Evolutionary conservation across 2,113 vertebrate species (phyloP), one percentile per base, ranked within the genome.

Genomic region (Strix aluco): DNA sequence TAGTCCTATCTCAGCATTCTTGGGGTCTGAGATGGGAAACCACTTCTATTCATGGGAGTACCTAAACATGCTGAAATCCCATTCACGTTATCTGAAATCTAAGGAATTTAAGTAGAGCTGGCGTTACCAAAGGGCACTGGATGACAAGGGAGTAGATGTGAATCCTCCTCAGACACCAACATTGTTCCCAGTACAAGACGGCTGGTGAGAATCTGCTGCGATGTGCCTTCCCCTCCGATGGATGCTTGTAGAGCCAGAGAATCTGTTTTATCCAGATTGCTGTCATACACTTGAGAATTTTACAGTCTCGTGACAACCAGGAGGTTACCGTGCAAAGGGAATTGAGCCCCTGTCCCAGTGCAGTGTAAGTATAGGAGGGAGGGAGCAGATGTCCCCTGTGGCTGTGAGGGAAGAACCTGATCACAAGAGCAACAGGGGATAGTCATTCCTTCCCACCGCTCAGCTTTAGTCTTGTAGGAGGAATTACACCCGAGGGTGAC

Each of bases 341-440:
- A 19, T 55, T 1, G 2, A 79, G 13, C 2, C 13, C 27, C 21
- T 0, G 0, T 20, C 34, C 21, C n/a, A 40, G 61, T 3, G 38
- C 40, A 59, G 2, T 10, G 32, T n/a, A 30, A 77, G 32, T 30
- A 52, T 13, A 25, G 57, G 15, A 73, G 27, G 9, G 22, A 89
- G 26, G 34, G 9, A 93, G 11, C 30, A 47, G 49, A 61, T 69
- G 34, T 59, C 75, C 52, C 88, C 49, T 51, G 26, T 47, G 62
- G 47, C 40, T n/a, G 30, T 73, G 54, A 88, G 49, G 29, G 34
- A 80, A 42, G 11, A 83, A 4, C 16, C 63, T 59, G 42, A 55
- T n/a, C 51, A 29, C 3, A 6, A 49, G 70, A 69, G 44, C 70
- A n/a, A 1, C 8, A 65, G 14, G n/a, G 52, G 17, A 84, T 52